phyloP scores from a whole-genome alignment of 2,113 vertebrate species.

The Vanacampus margaritifer region DNA sequence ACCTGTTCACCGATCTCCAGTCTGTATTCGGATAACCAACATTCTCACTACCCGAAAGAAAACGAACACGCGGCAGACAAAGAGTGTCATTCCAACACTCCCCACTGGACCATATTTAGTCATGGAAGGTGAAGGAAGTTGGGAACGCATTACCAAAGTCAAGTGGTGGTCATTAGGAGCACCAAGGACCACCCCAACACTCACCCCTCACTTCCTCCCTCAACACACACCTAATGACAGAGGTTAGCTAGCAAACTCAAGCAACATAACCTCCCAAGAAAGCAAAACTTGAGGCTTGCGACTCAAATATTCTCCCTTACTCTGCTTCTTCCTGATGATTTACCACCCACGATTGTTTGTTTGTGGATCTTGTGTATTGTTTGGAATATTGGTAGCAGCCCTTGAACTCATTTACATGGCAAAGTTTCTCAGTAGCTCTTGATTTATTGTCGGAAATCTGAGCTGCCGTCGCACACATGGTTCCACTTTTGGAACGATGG shows the following conservation, averaged over 20 bases:
- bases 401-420: conserved; percentile 14
- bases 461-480: conserved; percentile 11
- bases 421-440: conserved; percentile 5
- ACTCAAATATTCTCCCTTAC: conserved; percentile 31
- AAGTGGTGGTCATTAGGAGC: conserved; percentile 38
- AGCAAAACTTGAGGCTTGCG: conserved; percentile 31
- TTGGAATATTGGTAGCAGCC: conserved; percentile 24
- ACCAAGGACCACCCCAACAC: conserved; percentile 1
- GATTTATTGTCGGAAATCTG: conserved; percentile 16
- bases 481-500: conserved; percentile 26
- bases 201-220: neutral
- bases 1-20: too few species aligned
- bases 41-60: too few species aligned
- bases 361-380: neutral
- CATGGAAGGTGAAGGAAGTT: conserved; percentile 38
- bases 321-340: neutral
- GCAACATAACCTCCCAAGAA: conserved; percentile 31
- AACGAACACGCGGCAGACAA: too few species aligned
- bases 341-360: neutral
- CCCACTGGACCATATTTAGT: conserved; percentile 29
- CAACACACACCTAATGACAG: conserved; percentile 15
- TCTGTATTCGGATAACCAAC: too few species aligned
- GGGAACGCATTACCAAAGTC: conserved; percentile 36
- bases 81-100: too few species aligned
- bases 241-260: conserved; percentile 39